phyloP scores from a whole-genome alignment of 2,797 vertebrate genomes.

The Cynodonichthys magdalenae region DNA sequence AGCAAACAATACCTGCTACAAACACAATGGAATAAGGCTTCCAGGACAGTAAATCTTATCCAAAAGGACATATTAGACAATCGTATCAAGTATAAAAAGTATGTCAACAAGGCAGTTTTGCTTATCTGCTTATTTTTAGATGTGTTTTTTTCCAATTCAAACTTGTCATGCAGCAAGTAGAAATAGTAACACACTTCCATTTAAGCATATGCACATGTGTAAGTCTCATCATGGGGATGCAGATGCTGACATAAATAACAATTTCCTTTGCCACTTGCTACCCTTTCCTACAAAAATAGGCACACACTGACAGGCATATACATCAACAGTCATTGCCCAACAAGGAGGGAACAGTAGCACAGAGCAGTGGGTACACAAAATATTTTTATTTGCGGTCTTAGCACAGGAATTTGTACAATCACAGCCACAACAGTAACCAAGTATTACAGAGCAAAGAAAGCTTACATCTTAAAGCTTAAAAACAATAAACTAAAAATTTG shows the following conservation, averaged over 20 bases:
- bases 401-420: slow-evolving; percentile 39
- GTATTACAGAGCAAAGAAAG: slow-evolving; percentile 34
- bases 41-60: slow-evolving; percentile 27
- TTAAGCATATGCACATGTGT: slow-evolving; percentile 17
- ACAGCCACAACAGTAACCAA: slow-evolving; percentile 35
- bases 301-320: slow-evolving; percentile 16
- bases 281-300: slow-evolving; percentile 10
- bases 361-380: slow-evolving; percentile 39
- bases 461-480: slow-evolving; percentile 39
- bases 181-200: slow-evolving; percentile 17
- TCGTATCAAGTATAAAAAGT: too few relatives aligned
- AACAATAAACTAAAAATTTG: slow-evolving; percentile 35
- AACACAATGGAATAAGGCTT: slow-evolving; percentile 25
- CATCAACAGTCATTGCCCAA: slow-evolving; percentile 38
- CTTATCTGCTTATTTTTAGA: too few relatives aligned
- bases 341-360: slow-evolving; percentile 48
- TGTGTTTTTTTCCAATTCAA: slow-evolving; percentile 24
- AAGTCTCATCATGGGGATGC: slow-evolving; percentile 9
- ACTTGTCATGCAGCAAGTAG: slow-evolving; percentile 32
- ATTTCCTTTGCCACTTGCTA: slow-evolving; percentile 40
- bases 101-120: too few relatives aligned
- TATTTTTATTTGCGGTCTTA: slow-evolving; percentile 45
- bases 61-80: too few relatives aligned
- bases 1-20: neutral
- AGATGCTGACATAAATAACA: slow-evolving; percentile 49